A percentile compares a stretch with the other conserved stretches of the same genome.
Conservation (phyloP, 2,888 invertebrate genomes). For the Linyphia triangularis region DNA sequence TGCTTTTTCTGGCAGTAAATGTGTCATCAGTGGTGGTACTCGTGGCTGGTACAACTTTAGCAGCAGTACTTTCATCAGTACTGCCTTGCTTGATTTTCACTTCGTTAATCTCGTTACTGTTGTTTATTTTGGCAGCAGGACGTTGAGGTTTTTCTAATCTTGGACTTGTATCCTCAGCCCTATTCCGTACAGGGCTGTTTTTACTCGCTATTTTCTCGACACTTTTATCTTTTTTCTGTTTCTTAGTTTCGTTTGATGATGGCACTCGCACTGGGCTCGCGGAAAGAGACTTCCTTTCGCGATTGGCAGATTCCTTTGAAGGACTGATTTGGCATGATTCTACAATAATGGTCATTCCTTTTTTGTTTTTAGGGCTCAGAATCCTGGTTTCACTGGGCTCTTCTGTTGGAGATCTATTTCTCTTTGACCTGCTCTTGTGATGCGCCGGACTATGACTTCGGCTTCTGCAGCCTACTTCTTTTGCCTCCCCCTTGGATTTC, state of each 20-base stretch:
- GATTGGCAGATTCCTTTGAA: neutral
- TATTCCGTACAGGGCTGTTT: slow-evolving; percentile 2
- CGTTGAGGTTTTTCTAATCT: neutral
- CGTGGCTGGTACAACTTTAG: neutral
- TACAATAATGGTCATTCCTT: slow-evolving; percentile 3
- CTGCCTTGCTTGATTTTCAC: neutral
- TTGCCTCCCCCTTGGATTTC: slow-evolving; percentile 9
- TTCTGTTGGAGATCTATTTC: neutral
- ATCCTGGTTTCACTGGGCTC: neutral
- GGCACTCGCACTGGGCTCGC: neutral
- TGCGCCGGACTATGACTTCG: slow-evolving; percentile 18
- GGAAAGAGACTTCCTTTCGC: neutral
- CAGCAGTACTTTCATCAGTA: neutral
- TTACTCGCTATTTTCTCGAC: neutral
- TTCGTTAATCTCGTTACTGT: neutral
- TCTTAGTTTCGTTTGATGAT: slow-evolving; percentile 11
- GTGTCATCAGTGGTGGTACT: neutral
- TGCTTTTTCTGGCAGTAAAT: slow-evolving; percentile 4
- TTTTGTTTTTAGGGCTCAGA: neutral
- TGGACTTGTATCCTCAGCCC: slow-evolving; percentile 8
- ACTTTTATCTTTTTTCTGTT: neutral
- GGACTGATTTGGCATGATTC: slow-evolving; percentile 36
- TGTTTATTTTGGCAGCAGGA: neutral
- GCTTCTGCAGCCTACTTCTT: neutral
- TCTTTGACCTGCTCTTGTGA: neutral